phyloP scores from a whole-genome alignment of 2,888 invertebrate genomes.

The Baccha elongata region DNA sequence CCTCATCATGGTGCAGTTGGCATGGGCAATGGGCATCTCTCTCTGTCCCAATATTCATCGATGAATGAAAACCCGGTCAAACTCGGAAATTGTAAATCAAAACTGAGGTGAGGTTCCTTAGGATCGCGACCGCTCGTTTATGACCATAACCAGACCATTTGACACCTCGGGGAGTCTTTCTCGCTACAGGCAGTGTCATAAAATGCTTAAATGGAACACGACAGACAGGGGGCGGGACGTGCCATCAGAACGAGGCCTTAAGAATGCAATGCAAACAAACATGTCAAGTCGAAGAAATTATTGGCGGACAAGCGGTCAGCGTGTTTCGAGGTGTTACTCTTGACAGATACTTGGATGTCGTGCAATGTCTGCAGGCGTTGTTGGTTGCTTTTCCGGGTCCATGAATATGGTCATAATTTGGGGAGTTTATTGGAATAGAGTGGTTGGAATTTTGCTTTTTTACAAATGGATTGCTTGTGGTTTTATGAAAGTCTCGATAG shows the following conservation, averaged over 20 bases:
- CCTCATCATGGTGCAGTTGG: slow-evolving; percentile 3
- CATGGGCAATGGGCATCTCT: slow-evolving; percentile 10
- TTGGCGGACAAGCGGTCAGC: slow-evolving; percentile 66
- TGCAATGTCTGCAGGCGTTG: slow-evolving; percentile 59
- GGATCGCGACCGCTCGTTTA: slow-evolving; percentile 59
- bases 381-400: slow-evolving; percentile 49
- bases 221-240: slow-evolving; percentile 17
- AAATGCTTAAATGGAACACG: slow-evolving; percentile 37
- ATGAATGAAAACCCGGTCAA: slow-evolving; percentile 67
- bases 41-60: slow-evolving; percentile 23
- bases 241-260: neutral
- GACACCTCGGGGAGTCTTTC: slow-evolving; percentile 71
- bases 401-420: slow-evolving; percentile 47
- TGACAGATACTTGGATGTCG: slow-evolving; percentile 68
- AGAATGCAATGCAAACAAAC: slow-evolving; percentile 46
- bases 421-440: slow-evolving; percentile 48
- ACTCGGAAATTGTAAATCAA: slow-evolving; percentile 72
- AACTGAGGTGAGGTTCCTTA: slow-evolving; percentile 58
- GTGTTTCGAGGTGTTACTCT: slow-evolving; percentile 68
- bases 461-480: neutral
- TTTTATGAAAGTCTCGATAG: neutral
- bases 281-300: slow-evolving; percentile 67
- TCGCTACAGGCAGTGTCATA: slow-evolving; percentile 50
- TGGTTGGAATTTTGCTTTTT: slow-evolving; percentile 9
- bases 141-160: slow-evolving; percentile 67